Percentiles rank a stretch among this genome's conserved stretches.
Conservation (phyloP, 2,797 vertebrate genomes). For the Rhincodon typus region DNA sequence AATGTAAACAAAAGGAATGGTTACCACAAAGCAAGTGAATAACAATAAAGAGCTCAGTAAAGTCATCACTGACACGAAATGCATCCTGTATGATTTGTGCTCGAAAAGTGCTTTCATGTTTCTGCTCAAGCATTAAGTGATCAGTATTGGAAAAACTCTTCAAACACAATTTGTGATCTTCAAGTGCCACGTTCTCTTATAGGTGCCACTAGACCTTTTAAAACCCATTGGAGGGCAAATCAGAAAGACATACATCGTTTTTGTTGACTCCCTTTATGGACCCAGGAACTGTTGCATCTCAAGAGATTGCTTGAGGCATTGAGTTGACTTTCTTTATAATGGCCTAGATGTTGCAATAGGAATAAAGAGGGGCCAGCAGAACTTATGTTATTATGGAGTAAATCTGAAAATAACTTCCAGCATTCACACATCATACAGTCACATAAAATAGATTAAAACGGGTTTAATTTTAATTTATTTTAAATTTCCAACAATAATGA, state of each 20-base stretch:
- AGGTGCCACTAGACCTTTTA: neutral
- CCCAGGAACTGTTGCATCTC: neutral
- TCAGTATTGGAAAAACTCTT: neutral
- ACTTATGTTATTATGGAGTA: neutral
- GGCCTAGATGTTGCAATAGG: neutral
- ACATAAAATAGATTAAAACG: no score
- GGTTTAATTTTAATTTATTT: no score
- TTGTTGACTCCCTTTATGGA: neutral
- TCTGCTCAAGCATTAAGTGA: neutral
- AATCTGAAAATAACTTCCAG: neutral
- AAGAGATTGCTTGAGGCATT: neutral
- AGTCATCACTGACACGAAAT: neutral
- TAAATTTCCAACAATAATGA: no score
- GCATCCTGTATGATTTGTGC: neutral
- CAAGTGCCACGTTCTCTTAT: neutral
- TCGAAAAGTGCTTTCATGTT: neutral
- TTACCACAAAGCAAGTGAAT: neutral
- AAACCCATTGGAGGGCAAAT: neutral
- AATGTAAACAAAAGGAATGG: slow-evolving; percentile 37
- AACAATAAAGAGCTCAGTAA: neutral
- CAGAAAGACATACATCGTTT: neutral
- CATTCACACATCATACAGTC: neutral
- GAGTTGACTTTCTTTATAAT: neutral
- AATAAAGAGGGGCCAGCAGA: neutral
- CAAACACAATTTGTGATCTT: neutral